phyloP scores from a whole-genome alignment of 2,888 invertebrate species.

The Bombylius discolor region DNA sequence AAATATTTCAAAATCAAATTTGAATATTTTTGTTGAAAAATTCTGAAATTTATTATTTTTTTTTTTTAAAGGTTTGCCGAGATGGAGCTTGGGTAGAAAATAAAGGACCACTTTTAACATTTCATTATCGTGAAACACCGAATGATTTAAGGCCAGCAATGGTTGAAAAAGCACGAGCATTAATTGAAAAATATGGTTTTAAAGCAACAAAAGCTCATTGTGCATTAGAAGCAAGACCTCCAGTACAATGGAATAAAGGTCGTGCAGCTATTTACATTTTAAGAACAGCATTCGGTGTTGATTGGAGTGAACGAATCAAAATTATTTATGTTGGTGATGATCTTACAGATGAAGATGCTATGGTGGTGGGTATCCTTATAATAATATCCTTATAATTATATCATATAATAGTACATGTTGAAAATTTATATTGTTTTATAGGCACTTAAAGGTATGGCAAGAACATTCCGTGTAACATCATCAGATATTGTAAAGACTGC shows the following conservation, averaged over 20 bases:
- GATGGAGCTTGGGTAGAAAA: constrained; percentile 90
- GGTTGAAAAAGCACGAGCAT: constrained; percentile 54
- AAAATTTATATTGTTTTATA: constrained; percentile 25
- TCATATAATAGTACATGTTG: no score
- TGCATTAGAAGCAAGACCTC: constrained; percentile 81
- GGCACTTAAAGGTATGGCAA: constrained; percentile 87
- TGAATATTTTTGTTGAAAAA: background rate
- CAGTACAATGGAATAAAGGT: constrained; percentile 82
- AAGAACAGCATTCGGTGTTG: constrained; percentile 78
- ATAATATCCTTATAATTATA: background rate
- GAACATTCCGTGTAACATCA: constrained; percentile 78
- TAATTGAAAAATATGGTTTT: constrained; percentile 68
- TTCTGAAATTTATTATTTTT: background rate
- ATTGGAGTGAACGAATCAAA: constrained; percentile 81
- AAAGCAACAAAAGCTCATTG: constrained; percentile 68
- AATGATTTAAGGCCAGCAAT: constrained; percentile 50
- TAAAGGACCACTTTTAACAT: constrained; percentile 74
- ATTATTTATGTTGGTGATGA: constrained; percentile 86
- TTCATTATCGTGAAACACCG: constrained; percentile 78
- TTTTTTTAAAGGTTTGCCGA: constrained; percentile 49
- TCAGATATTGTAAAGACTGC: constrained; percentile 75
- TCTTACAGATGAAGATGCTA: constrained; percentile 80
- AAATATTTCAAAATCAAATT: background rate
- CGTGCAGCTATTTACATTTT: constrained; percentile 83
- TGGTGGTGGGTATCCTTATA: constrained; percentile 49